Conservation (phyloP, 2,888 invertebrate genomes). For the Rhagonycha fulva region DNA sequence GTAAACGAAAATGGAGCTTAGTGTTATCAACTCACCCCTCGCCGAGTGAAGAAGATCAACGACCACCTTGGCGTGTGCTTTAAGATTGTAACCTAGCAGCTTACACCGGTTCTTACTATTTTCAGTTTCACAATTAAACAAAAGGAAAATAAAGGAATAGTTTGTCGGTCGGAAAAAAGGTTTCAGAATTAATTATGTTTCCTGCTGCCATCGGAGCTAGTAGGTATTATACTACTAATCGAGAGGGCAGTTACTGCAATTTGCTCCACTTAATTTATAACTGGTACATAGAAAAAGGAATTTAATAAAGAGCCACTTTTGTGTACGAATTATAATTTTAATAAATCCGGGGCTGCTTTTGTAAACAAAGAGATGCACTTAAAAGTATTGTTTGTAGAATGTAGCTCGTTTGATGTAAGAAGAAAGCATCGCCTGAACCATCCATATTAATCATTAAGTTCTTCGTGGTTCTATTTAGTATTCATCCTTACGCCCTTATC, state of each 20-base stretch:
- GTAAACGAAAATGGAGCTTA: background rate
- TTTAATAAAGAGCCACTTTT: background rate
- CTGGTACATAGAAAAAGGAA: background rate
- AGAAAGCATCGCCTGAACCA: constrained; percentile 39
- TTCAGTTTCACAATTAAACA: background rate
- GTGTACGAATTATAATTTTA: background rate
- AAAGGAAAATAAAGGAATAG: background rate
- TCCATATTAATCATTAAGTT: constrained; percentile 50
- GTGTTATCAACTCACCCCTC: background rate
- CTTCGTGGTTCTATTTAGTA: constrained; percentile 47
- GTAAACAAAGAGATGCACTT: constrained; percentile 1
- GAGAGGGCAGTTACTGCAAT: background rate
- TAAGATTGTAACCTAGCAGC: background rate
- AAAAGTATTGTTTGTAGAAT: background rate
- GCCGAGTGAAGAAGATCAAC: background rate
- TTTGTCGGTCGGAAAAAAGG: background rate
- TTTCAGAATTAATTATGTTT: background rate
- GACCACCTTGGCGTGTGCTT: background rate
- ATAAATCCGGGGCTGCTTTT: background rate
- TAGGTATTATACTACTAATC: background rate
- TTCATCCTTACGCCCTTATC: constrained; percentile 48
- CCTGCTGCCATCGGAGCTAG: background rate
- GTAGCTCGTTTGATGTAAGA: constrained; percentile 24
- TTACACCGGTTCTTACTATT: background rate
- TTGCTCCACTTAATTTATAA: background rate